Conservation (phyloP, 2,797 vertebrate genomes). For the Apogon talboti region DNA sequence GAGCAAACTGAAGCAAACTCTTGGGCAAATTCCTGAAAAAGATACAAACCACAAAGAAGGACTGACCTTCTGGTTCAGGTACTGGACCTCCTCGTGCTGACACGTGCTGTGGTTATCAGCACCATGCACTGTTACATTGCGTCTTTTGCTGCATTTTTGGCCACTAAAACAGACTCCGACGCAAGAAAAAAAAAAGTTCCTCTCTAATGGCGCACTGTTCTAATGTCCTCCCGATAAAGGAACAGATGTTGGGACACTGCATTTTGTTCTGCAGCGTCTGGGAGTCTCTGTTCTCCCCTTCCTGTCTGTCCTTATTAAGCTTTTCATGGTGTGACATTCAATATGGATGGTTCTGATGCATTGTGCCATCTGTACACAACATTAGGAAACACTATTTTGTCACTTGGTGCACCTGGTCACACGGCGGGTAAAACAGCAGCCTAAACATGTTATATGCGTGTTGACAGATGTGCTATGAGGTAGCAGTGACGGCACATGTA, state of each 20-base stretch:
- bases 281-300: constrained; percentile 27
- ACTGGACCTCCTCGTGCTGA: too few species aligned
- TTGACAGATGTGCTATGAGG: constrained; percentile 61
- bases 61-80: too few species aligned
- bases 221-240: constrained; percentile 41
- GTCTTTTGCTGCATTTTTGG: too few species aligned
- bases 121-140: too few species aligned
- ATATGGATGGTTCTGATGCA: constrained; percentile 5
- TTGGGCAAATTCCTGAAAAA: too few species aligned
- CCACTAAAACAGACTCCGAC: constrained; percentile 7
- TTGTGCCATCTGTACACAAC: constrained; percentile 7
- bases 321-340: constrained; percentile 38
- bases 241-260: constrained; percentile 56
- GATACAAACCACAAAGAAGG: too few species aligned
- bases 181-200: background rate
- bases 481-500: constrained; percentile 56
- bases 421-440: constrained; percentile 25
- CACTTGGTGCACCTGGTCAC: constrained; percentile 24
- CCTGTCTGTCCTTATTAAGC: constrained; percentile 32
- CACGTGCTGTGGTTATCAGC: too few species aligned
- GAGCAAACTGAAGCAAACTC: too few species aligned
- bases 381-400: constrained; percentile 12
- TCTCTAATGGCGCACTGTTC: background rate
- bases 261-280: constrained; percentile 42
- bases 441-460: constrained; percentile 42